A percentile compares a stretch with the other conserved stretches of the same genome.
Conservation (phyloP, 2,797 vertebrate genomes). For the Myripristis jacobus region DNA sequence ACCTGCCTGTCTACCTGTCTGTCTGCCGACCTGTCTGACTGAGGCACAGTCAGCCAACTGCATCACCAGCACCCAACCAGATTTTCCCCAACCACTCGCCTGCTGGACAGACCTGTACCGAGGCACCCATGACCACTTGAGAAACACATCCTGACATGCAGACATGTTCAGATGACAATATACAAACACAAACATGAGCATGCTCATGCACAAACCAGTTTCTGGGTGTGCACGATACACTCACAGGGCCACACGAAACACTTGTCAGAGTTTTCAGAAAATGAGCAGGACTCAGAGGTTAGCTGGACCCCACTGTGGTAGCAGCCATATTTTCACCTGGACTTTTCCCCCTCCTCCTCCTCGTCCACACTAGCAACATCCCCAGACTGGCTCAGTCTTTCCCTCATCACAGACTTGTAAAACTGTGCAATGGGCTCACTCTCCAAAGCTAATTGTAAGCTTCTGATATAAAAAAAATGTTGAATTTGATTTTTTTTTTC, state of each 20-base stretch:
- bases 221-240: constrained; percentile 67
- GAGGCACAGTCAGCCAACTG: constrained; percentile 63
- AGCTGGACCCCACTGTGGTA: constrained; percentile 48
- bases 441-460: constrained; percentile 82
- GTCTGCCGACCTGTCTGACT: constrained; percentile 72
- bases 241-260: constrained; percentile 18
- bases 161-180: constrained; percentile 21
- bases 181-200: constrained; percentile 14
- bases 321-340: constrained; percentile 53
- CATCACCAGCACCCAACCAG: constrained; percentile 79
- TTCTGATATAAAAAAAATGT: constrained; percentile 71
- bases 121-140: constrained; percentile 47
- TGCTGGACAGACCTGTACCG: constrained; percentile 61
- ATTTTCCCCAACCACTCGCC: constrained; percentile 42
- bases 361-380: constrained; percentile 63
- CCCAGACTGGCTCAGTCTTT: constrained; percentile 24
- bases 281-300: constrained; percentile 76
- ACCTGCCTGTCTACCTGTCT: constrained; percentile 72
- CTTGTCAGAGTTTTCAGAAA: constrained; percentile 60
- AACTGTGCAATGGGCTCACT: constrained; percentile 60
- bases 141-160: constrained; percentile 42
- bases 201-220: constrained; percentile 49
- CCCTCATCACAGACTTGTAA: constrained; percentile 62
- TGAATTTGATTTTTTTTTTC: constrained; percentile 51
- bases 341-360: constrained; percentile 35